Base-by-base conservation (phyloP, 2,888 invertebrate species). In the Eucera pruinosa region DNA sequence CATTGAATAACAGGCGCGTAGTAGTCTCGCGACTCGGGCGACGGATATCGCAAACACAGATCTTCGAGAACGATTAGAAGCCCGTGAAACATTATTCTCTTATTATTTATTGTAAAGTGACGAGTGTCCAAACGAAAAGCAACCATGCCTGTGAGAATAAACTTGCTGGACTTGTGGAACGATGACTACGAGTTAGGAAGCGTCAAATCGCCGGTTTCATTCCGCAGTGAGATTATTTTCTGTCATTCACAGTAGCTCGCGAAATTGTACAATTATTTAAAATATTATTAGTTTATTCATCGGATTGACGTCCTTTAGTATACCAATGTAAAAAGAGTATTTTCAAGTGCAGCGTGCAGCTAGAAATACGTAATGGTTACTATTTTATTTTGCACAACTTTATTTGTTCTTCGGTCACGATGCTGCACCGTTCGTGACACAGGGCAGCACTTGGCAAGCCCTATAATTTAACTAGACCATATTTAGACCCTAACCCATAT, bases 1-100 rank as follows among this genome's bases (percentile, higher is more conserved):
- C 54, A 74, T 60, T 74, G 67, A 80, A 76, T 73, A 65, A 47
- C 33, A 30, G 41, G 30, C 45, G 45, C 6, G 60, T 39, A 64
- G 11, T 20, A 41, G 36, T 30, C 20, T n/a, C 39, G 60, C 18
- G 58, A 30, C 15, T 39, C 23, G 50, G 60, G 11, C 41, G 23
- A 33, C 23, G 11, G 9, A 13, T 58, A 5, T 25, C 36, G 55
- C 23, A 43, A 13, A 47, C 20, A 18, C n/a, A 13, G 39, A 13
- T 67, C 45, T 23, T 7, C n/a, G 2, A 33, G 25, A 64, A 30
- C 36, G 41, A 62, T 66, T 23, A 7, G 15, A 30, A 48, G 50
- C 23, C 39, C 30, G 27, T 23, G 67, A 36, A 27, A n/a, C n/a
- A 47, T 43, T 15, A n/a, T 58, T 2, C 20, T 18, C 65, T 60